Evolutionary conservation across 2,113 vertebrate genomes (phyloP), one percentile per base, ranked within the genome.

Genomic region (Caranx melampygus): DNA sequence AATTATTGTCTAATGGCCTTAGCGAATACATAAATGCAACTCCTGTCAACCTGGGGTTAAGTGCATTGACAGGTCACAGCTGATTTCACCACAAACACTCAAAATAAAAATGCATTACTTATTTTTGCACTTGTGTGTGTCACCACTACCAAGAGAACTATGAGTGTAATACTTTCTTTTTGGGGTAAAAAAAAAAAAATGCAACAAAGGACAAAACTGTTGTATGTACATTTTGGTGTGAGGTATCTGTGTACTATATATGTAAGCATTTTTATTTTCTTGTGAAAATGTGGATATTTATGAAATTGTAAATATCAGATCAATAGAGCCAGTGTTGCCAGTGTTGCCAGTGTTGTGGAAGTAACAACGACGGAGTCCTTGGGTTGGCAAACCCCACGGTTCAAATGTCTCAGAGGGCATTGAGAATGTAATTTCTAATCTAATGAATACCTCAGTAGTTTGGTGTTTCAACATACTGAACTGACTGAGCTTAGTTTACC

Each of bases 211-310:
- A 63, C 55, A 86, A 86, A 88, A 84, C 54, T 75, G 72, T 75
- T 90, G 75, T 92, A 85, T 93, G 85, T 94, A 92, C 87, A 89
- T 92, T 93, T 91, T 85, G 91, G 83, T 92, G 94, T 94, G 89
- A 88, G 81, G 87, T 94, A 76, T 93, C 84, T 69, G 90, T 94
- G 91, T 90, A 91, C 83, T 89, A 92, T 92, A 93, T 90, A 91
- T 83, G 90, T 93, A 88, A 85, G 90, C 89, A 89, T 88, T 82
- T 92, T 93, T 94, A 93, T 94, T 94, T 93, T 94, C 82, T 92
- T 72, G 91, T 92, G 89, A 89, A 90, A 93, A 91, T 93, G 81
- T 92, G 88, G 86, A 92, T 93, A 93, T 92, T 92, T 94, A 91
- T 91, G 78, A 86, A 84, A 88, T 82, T 94, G 93, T 95, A 95